phyloP scores from a whole-genome alignment of 2,797 vertebrate species.

The Liparis tanakae region DNA sequence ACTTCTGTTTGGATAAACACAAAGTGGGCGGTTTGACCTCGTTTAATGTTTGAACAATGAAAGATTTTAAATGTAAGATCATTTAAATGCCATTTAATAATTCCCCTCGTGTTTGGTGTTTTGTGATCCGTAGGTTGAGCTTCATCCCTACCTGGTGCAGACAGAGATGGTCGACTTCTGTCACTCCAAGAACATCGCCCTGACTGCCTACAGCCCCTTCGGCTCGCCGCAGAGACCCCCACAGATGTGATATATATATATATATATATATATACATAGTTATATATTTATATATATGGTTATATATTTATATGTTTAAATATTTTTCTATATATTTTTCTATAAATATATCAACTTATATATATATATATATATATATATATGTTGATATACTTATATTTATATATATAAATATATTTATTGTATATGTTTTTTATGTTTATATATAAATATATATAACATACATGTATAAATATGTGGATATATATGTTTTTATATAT shows the following conservation, averaged over 20 bases:
- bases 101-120: neutral
- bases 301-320: too few species aligned
- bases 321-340: too few species aligned
- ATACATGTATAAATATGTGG: too few species aligned
- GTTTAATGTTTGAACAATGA: neutral
- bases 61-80: neutral
- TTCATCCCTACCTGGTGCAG: constrained; percentile 84
- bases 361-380: too few species aligned
- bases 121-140: constrained; percentile 73
- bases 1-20: neutral
- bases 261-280: too few species aligned
- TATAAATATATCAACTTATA: too few species aligned
- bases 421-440: too few species aligned
- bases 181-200: constrained; percentile 75
- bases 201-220: constrained; percentile 82
- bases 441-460: too few species aligned
- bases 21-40: neutral
- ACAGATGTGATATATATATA: constrained; percentile 54
- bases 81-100: neutral
- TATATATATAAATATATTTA: too few species aligned
- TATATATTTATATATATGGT: too few species aligned
- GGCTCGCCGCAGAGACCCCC: constrained; percentile 80
- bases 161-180: constrained; percentile 80
- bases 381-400: too few species aligned
- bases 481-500: too few species aligned